These are phyloP conservation scores for Uria aalge DNA, from an alignment of 2,113 vertebrate genomes.

Conservation along the genomic window DNA sequence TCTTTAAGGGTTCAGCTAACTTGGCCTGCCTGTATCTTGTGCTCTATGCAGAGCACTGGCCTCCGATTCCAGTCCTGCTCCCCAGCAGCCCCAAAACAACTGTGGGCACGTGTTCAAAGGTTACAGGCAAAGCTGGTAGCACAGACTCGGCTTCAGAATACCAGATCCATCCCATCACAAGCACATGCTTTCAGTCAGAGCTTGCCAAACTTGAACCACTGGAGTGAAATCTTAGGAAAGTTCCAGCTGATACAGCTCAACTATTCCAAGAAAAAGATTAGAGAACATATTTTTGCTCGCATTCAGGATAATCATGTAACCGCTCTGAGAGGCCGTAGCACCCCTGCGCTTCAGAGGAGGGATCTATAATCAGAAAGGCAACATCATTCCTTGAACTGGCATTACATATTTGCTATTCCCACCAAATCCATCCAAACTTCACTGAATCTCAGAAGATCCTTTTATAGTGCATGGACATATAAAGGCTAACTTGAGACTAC, in stretches of 20 bases:
- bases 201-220: not conserved
- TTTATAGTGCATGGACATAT: not conserved
- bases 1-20: not conserved
- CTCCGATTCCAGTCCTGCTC: not conserved
- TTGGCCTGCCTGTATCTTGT: not conserved
- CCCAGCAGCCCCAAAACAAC: not conserved
- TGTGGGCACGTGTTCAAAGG: rapidly evolving
- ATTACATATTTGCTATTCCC: not conserved
- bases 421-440: not conserved
- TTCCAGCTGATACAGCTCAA: conserved; percentile 2
- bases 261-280: conserved; percentile 23
- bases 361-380: not conserved
- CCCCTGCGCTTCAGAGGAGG: not conserved
- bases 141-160: not conserved
- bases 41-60: not conserved
- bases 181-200: not conserved
- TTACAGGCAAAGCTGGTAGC: not conserved
- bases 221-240: not conserved
- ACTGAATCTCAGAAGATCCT: not conserved
- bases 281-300: not conserved
- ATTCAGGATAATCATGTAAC: not conserved
- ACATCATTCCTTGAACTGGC: not conserved
- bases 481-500: not conserved
- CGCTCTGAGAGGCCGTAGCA: not conserved
- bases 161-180: conserved; percentile 19